Evolutionary conservation across 2,888 invertebrate genomes (phyloP), one percentile per base, ranked within the genome.

Genomic region (Parnassius glacialis): DNA sequence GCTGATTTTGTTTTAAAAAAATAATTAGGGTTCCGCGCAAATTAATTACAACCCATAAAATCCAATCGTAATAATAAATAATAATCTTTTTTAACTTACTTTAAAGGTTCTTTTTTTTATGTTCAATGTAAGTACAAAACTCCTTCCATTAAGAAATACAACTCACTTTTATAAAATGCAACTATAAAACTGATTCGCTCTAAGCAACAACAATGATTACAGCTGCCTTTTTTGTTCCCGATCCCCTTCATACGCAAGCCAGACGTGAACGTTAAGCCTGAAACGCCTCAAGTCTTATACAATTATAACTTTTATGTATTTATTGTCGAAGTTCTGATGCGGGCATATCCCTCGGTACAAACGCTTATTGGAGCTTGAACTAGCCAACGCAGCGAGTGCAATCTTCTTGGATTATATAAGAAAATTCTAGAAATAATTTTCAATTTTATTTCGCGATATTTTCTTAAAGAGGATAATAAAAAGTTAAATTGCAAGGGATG

Each of bases 251-350:
- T 51, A n/a, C 51, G 41, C 47, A 20, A 10, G 50, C 54, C 60
- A 60, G 54, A 60, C 42, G 56, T 51, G 60, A 34, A 52, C 56
- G 25, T 10, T 53, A 61, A 56, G 47, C 55, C 20, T 42, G 20
- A 56, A 59, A 54, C 45, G 48, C 55, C 34, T 34, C 44, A 10
- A 52, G 50, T 50, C 50, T 44, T 61, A 56, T 41, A 45, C 56
- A 61, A 61, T 61, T 61, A 56, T 52, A 61, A 61, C 51, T 61
- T 61, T 56, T 52, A 61, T 52, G 10, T 61, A 56, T 61, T 61
- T 61, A 61, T 61, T 45, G 57, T 11, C 47, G 25, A 61, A 61
- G 61, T 61, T 61, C 34, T 57, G 20, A 59, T 53, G 42, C 47
- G n/a, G 9, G 16, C 44, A 43, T 34, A 12, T 52, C 56, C 51